Conservation (phyloP, 2,888 invertebrate species). For the Drosophila rellima region DNA sequence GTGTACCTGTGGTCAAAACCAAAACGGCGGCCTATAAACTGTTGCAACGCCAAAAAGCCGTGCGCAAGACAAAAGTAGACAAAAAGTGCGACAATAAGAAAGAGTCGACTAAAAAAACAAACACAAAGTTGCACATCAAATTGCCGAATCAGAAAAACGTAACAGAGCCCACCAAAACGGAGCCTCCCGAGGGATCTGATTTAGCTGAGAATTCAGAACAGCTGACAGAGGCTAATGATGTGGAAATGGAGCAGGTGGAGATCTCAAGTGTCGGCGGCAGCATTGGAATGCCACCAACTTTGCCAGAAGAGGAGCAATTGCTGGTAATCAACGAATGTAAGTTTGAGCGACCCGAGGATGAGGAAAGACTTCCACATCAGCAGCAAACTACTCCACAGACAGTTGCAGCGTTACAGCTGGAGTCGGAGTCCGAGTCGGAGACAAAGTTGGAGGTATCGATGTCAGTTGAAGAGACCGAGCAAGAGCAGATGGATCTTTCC, state of each 20-base stretch:
- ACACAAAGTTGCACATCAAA: background rate
- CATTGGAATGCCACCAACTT: conserved; percentile 33
- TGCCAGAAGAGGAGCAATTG: conserved; percentile 35
- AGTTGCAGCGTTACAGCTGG: background rate
- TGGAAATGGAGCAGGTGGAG: background rate
- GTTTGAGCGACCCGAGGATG: conserved; percentile 22
- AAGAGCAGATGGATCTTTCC: background rate
- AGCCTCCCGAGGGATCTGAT: background rate
- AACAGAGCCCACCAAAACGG: background rate
- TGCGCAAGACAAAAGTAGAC: background rate
- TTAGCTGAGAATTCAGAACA: background rate
- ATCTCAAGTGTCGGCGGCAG: background rate
- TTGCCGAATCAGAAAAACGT: background rate
- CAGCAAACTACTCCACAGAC: background rate
- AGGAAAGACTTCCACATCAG: background rate
- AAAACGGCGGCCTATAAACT: conserved; percentile 4
- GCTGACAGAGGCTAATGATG: background rate
- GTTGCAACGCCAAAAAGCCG: background rate
- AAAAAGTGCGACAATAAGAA: background rate
- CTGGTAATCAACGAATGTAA: conserved; percentile 61
- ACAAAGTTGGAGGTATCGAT: conserved; percentile 5
- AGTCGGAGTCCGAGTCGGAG: background rate
- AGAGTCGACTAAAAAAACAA: background rate
- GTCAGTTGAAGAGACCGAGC: background rate
- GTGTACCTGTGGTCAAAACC: conserved; percentile 43